Percentiles rank a stretch among this genome's conserved stretches.
Conservation (phyloP, 2,888 invertebrate species). For the Tenthredo livida region DNA sequence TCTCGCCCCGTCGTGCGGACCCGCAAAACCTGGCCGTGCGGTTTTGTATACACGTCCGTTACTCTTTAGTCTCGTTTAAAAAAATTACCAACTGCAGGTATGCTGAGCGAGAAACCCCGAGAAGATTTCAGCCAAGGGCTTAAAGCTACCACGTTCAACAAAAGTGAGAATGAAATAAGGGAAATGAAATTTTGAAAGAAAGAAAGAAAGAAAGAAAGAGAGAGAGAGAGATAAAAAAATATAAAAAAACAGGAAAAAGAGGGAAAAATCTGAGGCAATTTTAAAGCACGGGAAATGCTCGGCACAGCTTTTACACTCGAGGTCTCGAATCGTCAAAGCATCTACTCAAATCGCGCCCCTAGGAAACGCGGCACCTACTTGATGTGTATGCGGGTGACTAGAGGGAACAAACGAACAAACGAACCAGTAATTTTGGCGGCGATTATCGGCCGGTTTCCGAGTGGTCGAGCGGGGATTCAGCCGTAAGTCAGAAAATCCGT, state of each 20-base stretch:
- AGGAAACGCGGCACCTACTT: slow-evolving; percentile 7
- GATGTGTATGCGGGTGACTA: background rate
- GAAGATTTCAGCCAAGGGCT: background rate
- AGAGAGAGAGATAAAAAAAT: background rate
- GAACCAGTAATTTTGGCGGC: slow-evolving; percentile 36
- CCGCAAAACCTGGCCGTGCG: slow-evolving; percentile 30
- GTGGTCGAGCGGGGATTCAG: slow-evolving; percentile 20
- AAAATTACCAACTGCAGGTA: slow-evolving; percentile 5
- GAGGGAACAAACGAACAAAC: slow-evolving; percentile 48
- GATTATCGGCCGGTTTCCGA: slow-evolving; percentile 42
- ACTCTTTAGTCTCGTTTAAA: slow-evolving; percentile 27
- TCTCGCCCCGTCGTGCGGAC: slow-evolving; percentile 61
- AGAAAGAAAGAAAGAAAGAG: background rate
- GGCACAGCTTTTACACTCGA: background rate
- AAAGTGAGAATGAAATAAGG: background rate
- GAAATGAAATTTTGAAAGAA: background rate
- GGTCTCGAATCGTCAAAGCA: slow-evolving; percentile 35
- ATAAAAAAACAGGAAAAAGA: background rate
- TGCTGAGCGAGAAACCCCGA: background rate
- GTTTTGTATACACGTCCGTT: slow-evolving; percentile 23
- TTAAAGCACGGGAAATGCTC: slow-evolving; percentile 17
- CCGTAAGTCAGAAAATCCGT: slow-evolving; percentile 22
- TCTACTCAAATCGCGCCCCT: slow-evolving; percentile 3
- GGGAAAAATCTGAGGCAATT: slow-evolving; percentile 1
- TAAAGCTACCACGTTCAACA: background rate